Base-by-base conservation (phyloP, 2,888 invertebrate genomes). In the Stenotaenia linearis region DNA sequence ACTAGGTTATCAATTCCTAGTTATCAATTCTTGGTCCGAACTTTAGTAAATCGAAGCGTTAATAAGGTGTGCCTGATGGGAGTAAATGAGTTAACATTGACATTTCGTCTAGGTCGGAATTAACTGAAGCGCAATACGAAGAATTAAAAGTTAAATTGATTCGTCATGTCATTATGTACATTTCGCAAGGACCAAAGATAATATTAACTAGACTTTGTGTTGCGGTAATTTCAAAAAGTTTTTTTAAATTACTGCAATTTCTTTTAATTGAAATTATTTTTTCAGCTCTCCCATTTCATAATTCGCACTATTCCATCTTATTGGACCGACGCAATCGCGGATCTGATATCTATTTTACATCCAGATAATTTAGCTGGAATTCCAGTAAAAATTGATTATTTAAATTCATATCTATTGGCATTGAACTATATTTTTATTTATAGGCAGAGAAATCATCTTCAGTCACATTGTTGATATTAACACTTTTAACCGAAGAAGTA, bases 401-500 rank as follows among this genome's bases (percentile, higher is more conserved):
- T 1, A 25, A 12, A 12, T 25, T 56, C 1, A 28, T 28, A 25
- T 50, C 5, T 50, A 25, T 4, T 1, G 10, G 4, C 69, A 28
- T 12, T n/a, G n/a, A 25, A 69, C 1, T 23, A 12, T 25, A 69
- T 0, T 50, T n/a, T 18, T 12, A 25, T 25, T 80, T 84, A 61
- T 83, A 87, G 86, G 82, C 89, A 80, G 90, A 89, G 84, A 89
- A 89, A 83, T 90, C 90, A 82, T 88, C 89, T 80, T 91, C 89
- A 89, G 90, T 91, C 81, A 89, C 97, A 83, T 86, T 97, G 78
- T 93, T 95, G 88, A 92, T 96, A 50, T 88, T 97, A 18, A 92
- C 92, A 83, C 92, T 94, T 79, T 91, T 97, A 85, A 95, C 96
- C 30, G 93, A 93, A 88, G 96, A 97, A 89, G 95, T 94, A 88